These are phyloP conservation scores for Sphecodes monilicornis DNA, from an alignment of 2,888 invertebrate species.

Conservation along the genomic window DNA sequence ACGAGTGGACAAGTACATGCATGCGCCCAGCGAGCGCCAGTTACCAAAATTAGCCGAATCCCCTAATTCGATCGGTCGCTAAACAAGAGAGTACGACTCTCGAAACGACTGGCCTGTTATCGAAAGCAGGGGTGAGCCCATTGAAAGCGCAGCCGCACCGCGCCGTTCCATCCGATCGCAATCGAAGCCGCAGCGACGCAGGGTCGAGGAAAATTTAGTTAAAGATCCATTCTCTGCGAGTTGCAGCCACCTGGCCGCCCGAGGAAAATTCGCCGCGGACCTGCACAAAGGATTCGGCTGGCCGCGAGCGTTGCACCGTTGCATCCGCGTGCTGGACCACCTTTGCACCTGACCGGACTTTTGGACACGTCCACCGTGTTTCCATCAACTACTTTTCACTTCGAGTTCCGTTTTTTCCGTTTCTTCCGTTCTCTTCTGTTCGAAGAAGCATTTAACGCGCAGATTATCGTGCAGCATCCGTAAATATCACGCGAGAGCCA, in stretches of 20 bases:
- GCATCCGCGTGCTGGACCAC: constrained; percentile 14
- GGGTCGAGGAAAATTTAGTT: constrained; percentile 26
- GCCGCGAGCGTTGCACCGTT: constrained; percentile 24
- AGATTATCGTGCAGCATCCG: no score
- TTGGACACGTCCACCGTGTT: not conserved
- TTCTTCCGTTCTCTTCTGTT: no score
- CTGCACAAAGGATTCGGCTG: constrained; percentile 11
- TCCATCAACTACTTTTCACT: not conserved
- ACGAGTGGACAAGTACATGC: not conserved
- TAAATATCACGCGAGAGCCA: no score
- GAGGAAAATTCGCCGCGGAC: constrained; percentile 27
- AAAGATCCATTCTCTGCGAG: constrained; percentile 22
- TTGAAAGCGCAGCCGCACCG: not conserved
- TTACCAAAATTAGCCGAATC: not conserved
- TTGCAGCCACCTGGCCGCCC: not conserved
- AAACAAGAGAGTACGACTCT: not conserved
- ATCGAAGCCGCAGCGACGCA: constrained; percentile 1
- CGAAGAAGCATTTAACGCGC: no score
- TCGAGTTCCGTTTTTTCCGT: not conserved
- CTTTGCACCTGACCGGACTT: constrained; percentile 8
- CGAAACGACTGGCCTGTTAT: not conserved
- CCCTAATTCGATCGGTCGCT: not conserved
- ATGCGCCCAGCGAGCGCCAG: not conserved
- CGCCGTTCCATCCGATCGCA: not conserved
- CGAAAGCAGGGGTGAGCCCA: not conserved